Conservation (phyloP, 2,113 vertebrate species). For the Notechis scutatus region DNA sequence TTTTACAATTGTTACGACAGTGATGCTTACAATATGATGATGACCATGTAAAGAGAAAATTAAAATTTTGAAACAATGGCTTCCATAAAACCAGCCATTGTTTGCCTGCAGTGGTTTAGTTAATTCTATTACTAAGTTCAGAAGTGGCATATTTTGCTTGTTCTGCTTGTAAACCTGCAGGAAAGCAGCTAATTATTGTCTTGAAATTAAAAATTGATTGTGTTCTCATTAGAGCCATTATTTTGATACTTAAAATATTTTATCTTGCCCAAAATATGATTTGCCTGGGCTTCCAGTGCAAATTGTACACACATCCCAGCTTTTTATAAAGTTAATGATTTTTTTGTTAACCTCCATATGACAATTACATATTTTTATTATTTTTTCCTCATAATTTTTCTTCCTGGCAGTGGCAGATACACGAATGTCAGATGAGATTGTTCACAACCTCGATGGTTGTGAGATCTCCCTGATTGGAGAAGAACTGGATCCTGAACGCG, state of each 20-base stretch:
- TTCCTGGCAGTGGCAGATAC: constrained; percentile 69
- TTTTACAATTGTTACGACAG: background rate
- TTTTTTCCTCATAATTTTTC: background rate
- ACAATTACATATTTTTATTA: background rate
- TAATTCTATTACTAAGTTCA: background rate
- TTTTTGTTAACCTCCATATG: background rate
- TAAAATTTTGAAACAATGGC: background rate
- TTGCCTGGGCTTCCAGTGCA: background rate
- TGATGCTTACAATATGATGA: background rate
- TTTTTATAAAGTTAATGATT: background rate
- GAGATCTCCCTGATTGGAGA: constrained; percentile 92
- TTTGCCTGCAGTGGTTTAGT: background rate
- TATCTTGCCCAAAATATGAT: background rate
- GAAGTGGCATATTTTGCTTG: background rate
- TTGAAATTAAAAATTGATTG: background rate
- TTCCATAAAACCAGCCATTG: background rate
- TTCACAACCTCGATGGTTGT: constrained; percentile 93
- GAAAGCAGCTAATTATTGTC: background rate
- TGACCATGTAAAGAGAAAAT: background rate
- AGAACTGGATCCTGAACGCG: constrained; percentile 87
- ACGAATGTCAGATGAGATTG: constrained; percentile 92
- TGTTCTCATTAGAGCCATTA: background rate
- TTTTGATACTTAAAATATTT: background rate
- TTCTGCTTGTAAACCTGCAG: background rate
- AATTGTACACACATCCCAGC: background rate